These are phyloP conservation scores for Rhagium mordax DNA, from an alignment of 2,888 invertebrate species.

Conservation along the genomic window DNA sequence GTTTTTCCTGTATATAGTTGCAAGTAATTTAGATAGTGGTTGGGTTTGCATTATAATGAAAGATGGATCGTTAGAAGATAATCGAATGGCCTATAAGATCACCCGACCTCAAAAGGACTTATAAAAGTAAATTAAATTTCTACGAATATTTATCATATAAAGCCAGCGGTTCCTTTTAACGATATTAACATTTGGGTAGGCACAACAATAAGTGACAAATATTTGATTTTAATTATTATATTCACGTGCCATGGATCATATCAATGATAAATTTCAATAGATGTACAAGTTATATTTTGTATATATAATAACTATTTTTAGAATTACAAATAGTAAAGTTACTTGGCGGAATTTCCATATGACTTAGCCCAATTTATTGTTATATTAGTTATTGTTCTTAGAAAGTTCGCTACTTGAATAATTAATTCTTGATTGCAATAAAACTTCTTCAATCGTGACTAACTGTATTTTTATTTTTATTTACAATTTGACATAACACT, in stretches of 20 bases:
- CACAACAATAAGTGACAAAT: neutral
- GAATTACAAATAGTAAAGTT: neutral
- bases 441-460: neutral
- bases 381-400: slow-evolving; percentile 22
- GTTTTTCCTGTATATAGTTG: too few relatives aligned
- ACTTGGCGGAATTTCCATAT: slow-evolving; percentile 13
- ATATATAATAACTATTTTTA: slow-evolving; percentile 8
- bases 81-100: too few relatives aligned
- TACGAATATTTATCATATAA: neutral
- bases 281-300: neutral
- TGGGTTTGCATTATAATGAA: too few relatives aligned
- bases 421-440: neutral
- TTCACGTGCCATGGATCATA: neutral
- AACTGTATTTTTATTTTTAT: neutral
- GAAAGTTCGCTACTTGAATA: slow-evolving; percentile 23
- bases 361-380: slow-evolving; percentile 8
- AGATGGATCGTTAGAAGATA: too few relatives aligned
- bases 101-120: too few relatives aligned
- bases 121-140: neutral
- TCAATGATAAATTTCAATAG: slow-evolving; percentile 4
- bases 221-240: neutral
- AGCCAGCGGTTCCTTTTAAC: neutral
- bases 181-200: neutral
- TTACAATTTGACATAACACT: neutral
- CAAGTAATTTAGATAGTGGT: too few relatives aligned